These are phyloP conservation scores for Heptranchias perlo DNA, from an alignment of 2,113 vertebrate genomes.

Conservation along the genomic window DNA sequence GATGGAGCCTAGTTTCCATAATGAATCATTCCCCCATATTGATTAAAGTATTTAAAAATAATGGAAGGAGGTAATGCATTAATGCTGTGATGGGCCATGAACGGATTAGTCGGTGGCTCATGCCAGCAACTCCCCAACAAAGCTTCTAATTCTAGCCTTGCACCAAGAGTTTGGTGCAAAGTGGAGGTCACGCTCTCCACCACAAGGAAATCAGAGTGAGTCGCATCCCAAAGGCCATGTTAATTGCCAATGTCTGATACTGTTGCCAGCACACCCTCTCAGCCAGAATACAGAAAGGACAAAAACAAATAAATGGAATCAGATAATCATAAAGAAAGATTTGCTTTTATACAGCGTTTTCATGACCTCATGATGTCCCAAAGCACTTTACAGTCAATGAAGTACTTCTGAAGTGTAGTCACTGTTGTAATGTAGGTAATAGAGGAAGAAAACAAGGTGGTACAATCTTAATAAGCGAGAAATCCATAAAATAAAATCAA, in stretches of 20 bases:
- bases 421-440: too few relatives aligned
- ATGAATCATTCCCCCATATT: neutral
- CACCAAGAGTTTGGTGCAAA: neutral
- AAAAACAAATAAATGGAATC: neutral
- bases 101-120: neutral
- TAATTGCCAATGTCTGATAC: neutral
- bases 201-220: neutral
- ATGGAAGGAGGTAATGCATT: neutral
- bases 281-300: neutral
- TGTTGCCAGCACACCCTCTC: neutral
- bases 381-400: too few relatives aligned
- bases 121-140: too few relatives aligned
- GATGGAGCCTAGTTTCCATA: neutral
- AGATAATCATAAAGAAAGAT: neutral
- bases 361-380: too few relatives aligned
- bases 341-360: too few relatives aligned
- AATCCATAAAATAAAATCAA: neutral
- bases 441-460: neutral
- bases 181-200: neutral
- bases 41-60: too few relatives aligned
- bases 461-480: neutral
- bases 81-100: neutral
- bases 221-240: neutral
- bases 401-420: too few relatives aligned
- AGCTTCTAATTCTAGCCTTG: neutral